Percentiles rank a stretch among this genome's conserved stretches.
Conservation (phyloP, 2,888 invertebrate species). For the Mesochorus sp. region DNA sequence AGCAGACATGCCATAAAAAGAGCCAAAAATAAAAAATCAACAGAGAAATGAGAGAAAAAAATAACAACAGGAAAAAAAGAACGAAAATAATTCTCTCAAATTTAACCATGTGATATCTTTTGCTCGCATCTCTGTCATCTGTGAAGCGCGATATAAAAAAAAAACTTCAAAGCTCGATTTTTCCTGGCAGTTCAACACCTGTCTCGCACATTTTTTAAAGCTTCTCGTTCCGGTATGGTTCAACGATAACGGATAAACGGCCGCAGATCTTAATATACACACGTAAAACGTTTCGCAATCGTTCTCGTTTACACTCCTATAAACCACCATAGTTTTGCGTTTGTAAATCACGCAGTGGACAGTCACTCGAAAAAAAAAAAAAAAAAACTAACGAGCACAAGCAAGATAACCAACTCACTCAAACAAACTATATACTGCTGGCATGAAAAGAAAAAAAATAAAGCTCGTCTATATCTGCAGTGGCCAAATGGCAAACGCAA, state of each 20-base stretch:
- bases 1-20: not conserved
- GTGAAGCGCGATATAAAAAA: not conserved
- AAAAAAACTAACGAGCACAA: not conserved
- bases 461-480: no score
- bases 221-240: not conserved
- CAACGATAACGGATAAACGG: constrained; percentile 10
- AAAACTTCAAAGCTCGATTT: constrained; percentile 17
- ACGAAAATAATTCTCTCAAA: not conserved
- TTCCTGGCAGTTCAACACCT: not conserved
- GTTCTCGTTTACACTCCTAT: not conserved
- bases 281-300: not conserved
- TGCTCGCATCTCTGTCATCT: not conserved
- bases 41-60: not conserved
- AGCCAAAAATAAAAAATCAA: not conserved
- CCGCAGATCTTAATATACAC: not conserved
- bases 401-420: not conserved
- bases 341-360: not conserved
- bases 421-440: no score
- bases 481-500: no score
- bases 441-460: no score
- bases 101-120: not conserved
- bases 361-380: constrained; percentile 5
- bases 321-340: no score
- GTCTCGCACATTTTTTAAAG: not conserved
- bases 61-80: not conserved